Percentiles rank a stretch among this genome's conserved stretches.
These are phyloP conservation scores for Dipodomys ordii DNA, from an alignment of 2,113 vertebrate genomes.

Conservation along the genomic window DNA sequence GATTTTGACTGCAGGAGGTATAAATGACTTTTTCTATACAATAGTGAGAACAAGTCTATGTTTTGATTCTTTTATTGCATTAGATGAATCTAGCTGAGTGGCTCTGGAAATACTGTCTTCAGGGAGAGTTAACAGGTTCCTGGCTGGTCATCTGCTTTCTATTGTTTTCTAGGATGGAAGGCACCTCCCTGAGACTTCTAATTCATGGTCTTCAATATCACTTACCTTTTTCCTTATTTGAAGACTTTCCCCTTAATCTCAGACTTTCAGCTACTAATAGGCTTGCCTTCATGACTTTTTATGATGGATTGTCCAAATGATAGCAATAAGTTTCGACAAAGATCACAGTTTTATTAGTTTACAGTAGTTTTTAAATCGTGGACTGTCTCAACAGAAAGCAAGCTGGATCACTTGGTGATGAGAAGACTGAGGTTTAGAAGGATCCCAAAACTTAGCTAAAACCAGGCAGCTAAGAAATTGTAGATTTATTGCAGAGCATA, in stretches of 20 bases:
- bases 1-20: background rate
- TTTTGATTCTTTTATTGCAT: conserved; percentile 25
- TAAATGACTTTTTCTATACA: background rate
- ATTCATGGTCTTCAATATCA: background rate
- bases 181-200: background rate
- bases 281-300: conserved; percentile 12
- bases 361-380: background rate
- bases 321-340: conserved; percentile 12
- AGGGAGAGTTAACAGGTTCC: background rate
- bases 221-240: background rate
- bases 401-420: background rate
- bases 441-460: background rate
- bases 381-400: conserved; percentile 3
- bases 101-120: background rate
- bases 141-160: background rate
- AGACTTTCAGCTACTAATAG: background rate
- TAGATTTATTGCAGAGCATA: background rate
- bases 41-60: background rate
- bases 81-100: background rate
- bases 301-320: background rate
- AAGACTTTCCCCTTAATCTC: background rate
- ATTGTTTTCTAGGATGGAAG: background rate
- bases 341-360: conserved; percentile 28
- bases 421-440: background rate
- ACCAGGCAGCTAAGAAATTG: background rate